Evolutionary conservation across 2,888 invertebrate species (phyloP).

Genomic region (Xiphydria camelus): DNA sequence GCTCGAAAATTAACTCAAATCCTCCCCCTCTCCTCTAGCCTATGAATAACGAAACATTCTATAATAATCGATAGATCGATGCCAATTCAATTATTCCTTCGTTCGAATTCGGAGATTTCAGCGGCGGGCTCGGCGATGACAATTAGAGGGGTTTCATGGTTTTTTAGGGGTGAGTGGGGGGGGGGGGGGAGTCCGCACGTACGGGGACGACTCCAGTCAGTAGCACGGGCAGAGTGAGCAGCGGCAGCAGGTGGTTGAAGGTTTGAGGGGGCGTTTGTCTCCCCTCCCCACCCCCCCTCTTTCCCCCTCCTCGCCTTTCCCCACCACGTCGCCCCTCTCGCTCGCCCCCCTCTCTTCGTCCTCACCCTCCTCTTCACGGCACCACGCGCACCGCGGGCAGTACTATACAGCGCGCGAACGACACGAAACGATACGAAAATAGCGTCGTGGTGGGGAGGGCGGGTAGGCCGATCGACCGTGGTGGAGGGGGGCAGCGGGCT

Average conservation of each 20-base stretch:
- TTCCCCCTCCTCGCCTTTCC: conserved; percentile 34
- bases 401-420: conserved; percentile 10
- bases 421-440: conserved; percentile 17
- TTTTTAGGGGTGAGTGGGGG: no score
- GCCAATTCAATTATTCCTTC: no score
- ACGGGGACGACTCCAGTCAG: no score
- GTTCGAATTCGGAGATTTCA: no score
- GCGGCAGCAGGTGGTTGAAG: conserved; percentile 55
- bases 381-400: conserved; percentile 18
- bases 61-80: no score
- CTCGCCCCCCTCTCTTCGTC: conserved; percentile 27
- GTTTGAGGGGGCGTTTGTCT: conserved; percentile 47
- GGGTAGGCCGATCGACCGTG: conserved; percentile 14
- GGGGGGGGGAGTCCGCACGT: no score
- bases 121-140: no score
- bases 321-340: conserved; percentile 59
- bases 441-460: conserved; percentile 16
- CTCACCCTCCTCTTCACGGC: conserved; percentile 49
- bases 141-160: no score
- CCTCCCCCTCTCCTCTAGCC: no score
- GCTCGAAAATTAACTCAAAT: no score
- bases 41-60: no score
- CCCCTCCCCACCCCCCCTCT: conserved; percentile 13
- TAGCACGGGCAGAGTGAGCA: conserved; percentile 6
- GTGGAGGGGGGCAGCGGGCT: conserved; percentile 28